Evolutionary conservation across 2,888 invertebrate species (phyloP), one percentile per base, ranked within the genome.

Genomic region (Gasteruption jaculator): DNA sequence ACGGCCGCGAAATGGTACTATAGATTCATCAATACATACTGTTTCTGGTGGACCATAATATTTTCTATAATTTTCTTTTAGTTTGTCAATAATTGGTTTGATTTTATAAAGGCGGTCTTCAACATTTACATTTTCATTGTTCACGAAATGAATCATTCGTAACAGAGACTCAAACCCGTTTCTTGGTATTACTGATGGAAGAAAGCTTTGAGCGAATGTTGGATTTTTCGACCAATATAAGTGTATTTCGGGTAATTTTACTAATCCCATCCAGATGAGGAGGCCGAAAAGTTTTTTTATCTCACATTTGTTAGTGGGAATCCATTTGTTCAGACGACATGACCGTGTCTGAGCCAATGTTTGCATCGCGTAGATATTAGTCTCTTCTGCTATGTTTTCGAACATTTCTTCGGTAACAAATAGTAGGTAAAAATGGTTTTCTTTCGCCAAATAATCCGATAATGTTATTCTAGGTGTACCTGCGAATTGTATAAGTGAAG

Each of bases 211-310:
- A 7, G 31, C 31, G 5, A 7, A 31, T 8, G n/a, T n/a, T n/a
- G 31, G 31, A 31, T 31, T 11, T 19, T 31, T 31, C n/a, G 31
- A 31, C 31, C 31, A 31, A 31, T 31, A 31, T 12, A 31, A 12
- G 18, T 15, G 4, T 31, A 31, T 12, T 12, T 14, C 15, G 7
- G 31, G 31, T 5, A 31, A 12, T 14, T 31, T 31, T 14, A 31
- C 31, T 4, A 31, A 14, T n/a, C 31, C 31, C 27, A 37, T 37
- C 27, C 37, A 37, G 5, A 37, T 29, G 12, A 37, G n/a, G n/a
- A 37, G 27, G 3, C 37, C 27, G 19, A 37, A 37, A 37, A 37
- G 19, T 19, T 18, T 19, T 29, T 37, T 37, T 27, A 37, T 37
- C 8, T 37, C 26, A 27, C 2, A 27, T 37, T 37, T 20, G 33